Evolutionary conservation across 1,140 invertebrate species (phyloP), one percentile per base, ranked within the genome.

Genomic region (Plodia interpunctella): DNA sequence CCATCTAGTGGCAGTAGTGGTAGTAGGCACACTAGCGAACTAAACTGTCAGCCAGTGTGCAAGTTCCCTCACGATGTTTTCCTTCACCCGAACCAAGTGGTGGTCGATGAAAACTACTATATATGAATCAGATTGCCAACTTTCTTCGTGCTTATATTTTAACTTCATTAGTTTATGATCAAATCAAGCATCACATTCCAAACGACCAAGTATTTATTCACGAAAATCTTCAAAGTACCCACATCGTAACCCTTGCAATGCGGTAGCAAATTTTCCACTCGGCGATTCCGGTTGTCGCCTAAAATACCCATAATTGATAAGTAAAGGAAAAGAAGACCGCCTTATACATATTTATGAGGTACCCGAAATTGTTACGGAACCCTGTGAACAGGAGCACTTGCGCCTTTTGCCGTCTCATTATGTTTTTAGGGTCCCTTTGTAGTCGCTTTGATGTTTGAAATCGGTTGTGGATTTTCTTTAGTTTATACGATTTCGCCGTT

Each of bases 281-380:
- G 71, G 62, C 65, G 72, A 57, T 28, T 64, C 72, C 66, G 71
- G 69, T 68, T 71, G 80, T 76, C 70, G 69, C 74, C 65, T 76
- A 80, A 85, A 83, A 76, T 79, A 78, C 75, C 85, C 72, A 76
- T 88, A 88, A 88, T 88, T 88, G 85, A 83, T 86, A 88, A 88
- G 85, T 86, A 86, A 87, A 85, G 85, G 79, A 85, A 88, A 87
- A 86, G 78, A 86, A 83, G 76, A 72, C 82, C 74, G 73, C 73
- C 83, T 76, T 74, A 82, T 87, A 87, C 80, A 87, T 87, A 87
- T 87, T 85, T 87, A 87, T 87, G 84, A 87, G 82, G 58, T 68
- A 68, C 72, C 67, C 74, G 62, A 83, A 87, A 83, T 85, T 87
- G 80, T 72, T 81, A 80, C 77, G 75, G 80, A 73, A 74, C 76